Evolutionary conservation across 2,888 invertebrate genomes (phyloP), one percentile per base, ranked within the genome.

Genomic region (Hemithea aestivaria): DNA sequence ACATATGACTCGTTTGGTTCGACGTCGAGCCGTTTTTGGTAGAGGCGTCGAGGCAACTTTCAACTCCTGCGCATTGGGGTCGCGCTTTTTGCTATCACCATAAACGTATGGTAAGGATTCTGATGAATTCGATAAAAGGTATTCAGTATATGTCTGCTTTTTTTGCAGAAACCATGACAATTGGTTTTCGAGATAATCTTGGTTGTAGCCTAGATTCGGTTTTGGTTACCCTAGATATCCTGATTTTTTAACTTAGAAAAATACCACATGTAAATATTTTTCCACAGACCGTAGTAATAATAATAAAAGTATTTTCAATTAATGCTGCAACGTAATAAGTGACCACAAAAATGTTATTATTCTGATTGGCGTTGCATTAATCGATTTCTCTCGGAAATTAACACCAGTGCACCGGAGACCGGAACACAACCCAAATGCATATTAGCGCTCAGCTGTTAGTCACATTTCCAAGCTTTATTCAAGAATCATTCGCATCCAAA

Each of bases 1-100:
- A 43, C 40, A 48, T 38, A 43, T 32, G 38, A 55, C 62, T 48
- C 40, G 53, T 58, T 58, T 58, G 60, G 58, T 9, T 35, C 27
- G 44, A 34, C 51, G 51, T 59, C 57, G 44, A 41, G 40, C 71
- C 75, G 44, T 62, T 72, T 77, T 74, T 63, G 77, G 76, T 25
- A 35, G 51, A 36, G 56, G 45, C 55, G 52, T 46, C 40, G 58
- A 59, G 62, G 56, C 73, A 68, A 72, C 76, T 76, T 77, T 77
- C 66, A 73, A 72, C 59, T 70, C 61, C 62, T 61, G 58, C 51
- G 59, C 55, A 67, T 58, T 62, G 60, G 59, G 68, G 66, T 59
- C 72, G 64, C 46, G 43, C 62, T 69, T 71, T 72, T 72, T 58
- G 53, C 45, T 38, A 42, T 50, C 40, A 46, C 64, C 53, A 55